Evolutionary conservation across 2,888 invertebrate genomes (phyloP), one percentile per base, ranked within the genome.

Genomic region (Teinopalpus imperialis): DNA sequence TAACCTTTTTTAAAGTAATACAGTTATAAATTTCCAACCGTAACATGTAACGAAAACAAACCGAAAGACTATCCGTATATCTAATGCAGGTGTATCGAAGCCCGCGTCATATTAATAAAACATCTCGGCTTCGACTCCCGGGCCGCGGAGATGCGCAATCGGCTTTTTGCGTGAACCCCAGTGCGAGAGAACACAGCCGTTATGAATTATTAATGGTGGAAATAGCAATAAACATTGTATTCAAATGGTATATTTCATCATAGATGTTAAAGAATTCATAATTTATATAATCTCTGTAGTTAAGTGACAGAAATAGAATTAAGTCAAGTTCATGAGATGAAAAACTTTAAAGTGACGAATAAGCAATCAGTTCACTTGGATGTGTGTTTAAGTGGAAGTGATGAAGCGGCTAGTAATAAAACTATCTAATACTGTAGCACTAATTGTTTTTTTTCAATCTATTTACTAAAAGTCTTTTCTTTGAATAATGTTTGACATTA

Each of bases 151-250:
- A 48, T 47, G 45, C 36, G 42, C 46, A 21, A 52, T 54, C 53
- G 51, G 57, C 46, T 59, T 59, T 51, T 57, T 56, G 56, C 57
- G 27, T n/a, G 27, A 20, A 20, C 10, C 18, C 10, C 32, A 14
- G 9, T 14, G 53, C 47, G 46, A 48, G 46, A 48, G 49, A 52
- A 49, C 49, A 43, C 44, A 54, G 47, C 47, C 48, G 34, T 32
- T 49, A 63, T 66, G 63, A 57, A 66, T 66, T 63, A 66, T 65
- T 57, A 59, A 66, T 61, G 52, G 51, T 43, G 48, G 43, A 59
- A 52, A 58, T 55, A 53, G 54, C 59, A 61, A 57, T 58, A 65
- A 54, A 59, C 65, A 66, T 66, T 66, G 66, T 66, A 66, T 66
- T 65, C 65, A 63, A 66, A 66, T 66, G 48, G 43, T 37, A 43